Conservation (phyloP, 2,888 invertebrate genomes). For the Smittia sp. region DNA sequence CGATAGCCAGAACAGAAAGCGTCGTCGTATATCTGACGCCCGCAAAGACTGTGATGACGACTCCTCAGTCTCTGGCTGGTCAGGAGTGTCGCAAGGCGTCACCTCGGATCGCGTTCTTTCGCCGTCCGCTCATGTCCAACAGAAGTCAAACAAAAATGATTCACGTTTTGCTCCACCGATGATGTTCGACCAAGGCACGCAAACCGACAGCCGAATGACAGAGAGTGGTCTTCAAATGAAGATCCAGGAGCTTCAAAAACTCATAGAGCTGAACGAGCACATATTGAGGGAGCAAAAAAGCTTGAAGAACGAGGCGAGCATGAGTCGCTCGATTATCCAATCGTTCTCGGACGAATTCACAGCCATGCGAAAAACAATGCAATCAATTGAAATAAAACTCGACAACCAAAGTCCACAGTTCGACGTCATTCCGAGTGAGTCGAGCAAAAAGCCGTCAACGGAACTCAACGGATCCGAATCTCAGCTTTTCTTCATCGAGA, state of each 20-base stretch:
- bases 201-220: slow-evolving; percentile 39
- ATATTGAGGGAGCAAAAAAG: slow-evolving; percentile 24
- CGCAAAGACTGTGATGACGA: slow-evolving; percentile 19
- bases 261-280: slow-evolving; percentile 35
- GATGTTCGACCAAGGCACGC: slow-evolving; percentile 44
- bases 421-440: not conserved
- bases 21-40: slow-evolving; percentile 29
- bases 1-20: slow-evolving; percentile 28
- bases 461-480: slow-evolving; percentile 15
- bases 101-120: slow-evolving; percentile 19
- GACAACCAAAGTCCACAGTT: not conserved
- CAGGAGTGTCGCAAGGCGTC: slow-evolving; percentile 18
- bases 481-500: slow-evolving; percentile 16
- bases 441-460: not conserved
- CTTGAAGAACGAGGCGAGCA: slow-evolving; percentile 26
- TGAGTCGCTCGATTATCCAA: not conserved
- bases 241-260: slow-evolving; percentile 19
- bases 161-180: slow-evolving; percentile 42
- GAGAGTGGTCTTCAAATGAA: slow-evolving; percentile 10
- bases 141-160: slow-evolving; percentile 6
- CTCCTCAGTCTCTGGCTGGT: slow-evolving; percentile 24
- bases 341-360: slow-evolving; percentile 25
- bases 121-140: slow-evolving; percentile 10
- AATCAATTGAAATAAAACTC: slow-evolving; percentile 22
- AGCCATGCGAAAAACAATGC: slow-evolving; percentile 19